Percentiles rank a stretch among this genome's conserved stretches.
phyloP scores from a whole-genome alignment of 2,113 vertebrate species.

The Poeciliopsis occidentalis region DNA sequence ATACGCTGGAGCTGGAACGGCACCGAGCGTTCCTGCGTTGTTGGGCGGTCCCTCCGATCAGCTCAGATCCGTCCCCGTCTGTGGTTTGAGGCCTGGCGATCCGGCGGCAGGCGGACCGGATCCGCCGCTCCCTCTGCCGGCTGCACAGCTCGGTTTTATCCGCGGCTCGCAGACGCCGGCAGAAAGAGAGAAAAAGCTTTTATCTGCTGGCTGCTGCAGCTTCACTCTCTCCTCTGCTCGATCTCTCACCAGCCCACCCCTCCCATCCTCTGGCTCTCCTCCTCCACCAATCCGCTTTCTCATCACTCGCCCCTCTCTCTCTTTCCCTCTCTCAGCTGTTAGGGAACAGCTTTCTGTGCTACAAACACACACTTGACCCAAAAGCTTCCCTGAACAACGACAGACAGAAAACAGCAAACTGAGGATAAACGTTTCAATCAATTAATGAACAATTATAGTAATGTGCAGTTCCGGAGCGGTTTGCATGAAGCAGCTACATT shows the following conservation, averaged over 20 bases:
- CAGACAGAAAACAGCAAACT: not conserved
- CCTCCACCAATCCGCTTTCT: slow-evolving; percentile 69
- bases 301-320: slow-evolving; percentile 36
- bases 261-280: slow-evolving; percentile 61
- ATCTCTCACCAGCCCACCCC: slow-evolving; percentile 65
- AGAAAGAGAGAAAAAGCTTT: slow-evolving; percentile 69
- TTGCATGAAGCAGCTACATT: not conserved
- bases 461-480: slow-evolving; percentile 6
- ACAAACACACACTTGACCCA: slow-evolving; percentile 63
- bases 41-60: slow-evolving; percentile 53
- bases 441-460: not conserved
- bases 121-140: slow-evolving; percentile 42
- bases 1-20: slow-evolving; percentile 47
- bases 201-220: slow-evolving; percentile 80
- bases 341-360: slow-evolving; percentile 52
- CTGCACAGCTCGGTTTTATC: slow-evolving; percentile 56
- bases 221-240: slow-evolving; percentile 72
- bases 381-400: slow-evolving; percentile 52
- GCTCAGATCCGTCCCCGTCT: slow-evolving; percentile 49
- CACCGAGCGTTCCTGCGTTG: slow-evolving; percentile 36
- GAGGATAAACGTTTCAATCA: not conserved
- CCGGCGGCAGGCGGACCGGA: slow-evolving; percentile 54
- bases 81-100: slow-evolving; percentile 61
- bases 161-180: slow-evolving; percentile 55
- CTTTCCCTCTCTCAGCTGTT: slow-evolving; percentile 32